phyloP scores from a whole-genome alignment of 1,140 invertebrate genomes.

The Ceratosolen solmsi region DNA sequence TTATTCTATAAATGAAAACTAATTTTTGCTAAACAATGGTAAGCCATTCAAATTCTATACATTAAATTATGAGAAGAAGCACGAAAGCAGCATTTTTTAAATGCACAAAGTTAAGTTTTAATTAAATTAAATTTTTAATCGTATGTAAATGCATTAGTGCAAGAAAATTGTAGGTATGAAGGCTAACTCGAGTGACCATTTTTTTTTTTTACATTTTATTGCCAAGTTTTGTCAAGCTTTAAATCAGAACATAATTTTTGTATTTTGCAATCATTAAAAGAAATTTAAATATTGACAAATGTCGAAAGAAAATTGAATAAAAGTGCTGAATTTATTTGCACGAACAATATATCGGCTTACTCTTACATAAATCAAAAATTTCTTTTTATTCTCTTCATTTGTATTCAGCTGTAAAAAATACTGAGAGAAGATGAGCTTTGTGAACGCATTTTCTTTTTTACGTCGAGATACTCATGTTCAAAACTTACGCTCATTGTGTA shows the following conservation, averaged over 20 bases:
- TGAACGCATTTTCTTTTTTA: background rate
- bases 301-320: no score
- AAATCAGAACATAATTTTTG: background rate
- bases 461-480: background rate
- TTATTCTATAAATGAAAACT: no score
- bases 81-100: background rate
- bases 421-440: background rate
- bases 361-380: no score
- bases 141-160: constrained; percentile 3
- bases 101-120: background rate
- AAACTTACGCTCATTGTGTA: background rate
- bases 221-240: background rate
- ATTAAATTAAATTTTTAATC: constrained; percentile 5
- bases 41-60: no score
- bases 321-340: no score
- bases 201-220: no score
- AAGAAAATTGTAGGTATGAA: background rate
- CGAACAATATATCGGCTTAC: no score
- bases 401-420: background rate
- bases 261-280: no score
- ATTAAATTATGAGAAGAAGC: no score
- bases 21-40: no score
- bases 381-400: background rate
- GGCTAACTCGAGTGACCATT: background rate
- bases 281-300: no score